These are phyloP conservation scores for Nymphalis urticae DNA, from an alignment of 2,888 invertebrate genomes.

Conservation along the genomic window DNA sequence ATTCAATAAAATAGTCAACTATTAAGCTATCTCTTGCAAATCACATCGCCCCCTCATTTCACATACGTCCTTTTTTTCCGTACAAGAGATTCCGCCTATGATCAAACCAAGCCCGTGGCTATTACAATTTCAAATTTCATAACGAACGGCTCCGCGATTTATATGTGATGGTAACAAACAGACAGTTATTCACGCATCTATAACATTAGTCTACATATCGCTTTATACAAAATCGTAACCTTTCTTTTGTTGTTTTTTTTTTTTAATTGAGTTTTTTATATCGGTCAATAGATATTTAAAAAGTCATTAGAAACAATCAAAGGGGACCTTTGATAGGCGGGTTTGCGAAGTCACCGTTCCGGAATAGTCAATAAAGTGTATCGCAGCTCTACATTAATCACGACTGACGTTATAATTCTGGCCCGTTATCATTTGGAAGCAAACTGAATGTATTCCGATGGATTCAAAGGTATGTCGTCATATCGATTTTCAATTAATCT, in stretches of 20 bases:
- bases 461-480: constrained; percentile 58
- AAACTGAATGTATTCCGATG: constrained; percentile 73
- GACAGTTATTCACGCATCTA: no score
- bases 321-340: constrained; percentile 40
- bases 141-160: no score
- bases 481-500: constrained; percentile 79
- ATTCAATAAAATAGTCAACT: no score
- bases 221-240: no score
- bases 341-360: constrained; percentile 55
- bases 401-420: constrained; percentile 69
- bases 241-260: background rate
- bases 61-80: no score
- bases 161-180: no score
- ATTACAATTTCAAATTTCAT: no score
- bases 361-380: constrained; percentile 64
- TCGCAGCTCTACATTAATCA: constrained; percentile 75
- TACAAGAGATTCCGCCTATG: no score
- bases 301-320: constrained; percentile 40
- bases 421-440: constrained; percentile 68
- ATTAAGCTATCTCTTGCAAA: no score
- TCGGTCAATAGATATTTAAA: constrained; percentile 32
- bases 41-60: no score
- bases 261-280: constrained; percentile 10
- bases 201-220: no score
- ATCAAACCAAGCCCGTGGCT: no score